Base-by-base conservation (phyloP, 2,797 vertebrate species). In the Varecia variegata region DNA sequence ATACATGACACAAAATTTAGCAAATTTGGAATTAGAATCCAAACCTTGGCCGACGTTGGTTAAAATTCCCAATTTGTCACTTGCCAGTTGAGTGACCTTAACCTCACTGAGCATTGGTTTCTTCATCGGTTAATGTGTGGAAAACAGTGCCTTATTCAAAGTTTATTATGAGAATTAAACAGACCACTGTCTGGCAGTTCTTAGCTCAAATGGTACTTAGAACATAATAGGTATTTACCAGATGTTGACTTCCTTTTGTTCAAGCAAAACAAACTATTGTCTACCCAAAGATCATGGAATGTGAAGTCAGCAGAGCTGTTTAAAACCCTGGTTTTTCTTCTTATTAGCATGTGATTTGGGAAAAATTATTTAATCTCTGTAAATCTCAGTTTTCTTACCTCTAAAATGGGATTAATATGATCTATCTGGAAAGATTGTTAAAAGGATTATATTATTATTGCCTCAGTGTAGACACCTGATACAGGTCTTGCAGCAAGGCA, bases 381-480 rank as follows among this genome's bases (percentile, higher is more conserved):
- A 71, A 76, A 38, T 80, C 17, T 87, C 35, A 95, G 79, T 87
- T 91, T 97, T 90, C 27, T 7, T 5, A 2, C 58, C 56, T 96
- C n/a, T 93, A 90, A 94, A 86, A 56, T 27, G 32, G 60, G 25
- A 35, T 71, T 73, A 65, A 30, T 18, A 50, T 15, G 10, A 52
- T 52, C 62, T 79, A 15, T 40, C 13, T 93, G 74, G 58, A 65
- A 94, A 84, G 32, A 38, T 11, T 68, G 38, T 45, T 71, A 67
- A 86, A 54, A 79, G 23, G 18, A 62, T 35, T 43, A 38, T 6
- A 7, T 81, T 60, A 47, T 11, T 12, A 20, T 83, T 91, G n/a
- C 15, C 27, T 91, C 81, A 73, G 18, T 54, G 9, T 32, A 81
- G 27, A 81, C 10, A 35, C 23, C 62, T 30, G n/a, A 65, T 21